These are phyloP conservation scores for Arion vulgaris DNA, from an alignment of 1,140 invertebrate species.

Conservation along the genomic window DNA sequence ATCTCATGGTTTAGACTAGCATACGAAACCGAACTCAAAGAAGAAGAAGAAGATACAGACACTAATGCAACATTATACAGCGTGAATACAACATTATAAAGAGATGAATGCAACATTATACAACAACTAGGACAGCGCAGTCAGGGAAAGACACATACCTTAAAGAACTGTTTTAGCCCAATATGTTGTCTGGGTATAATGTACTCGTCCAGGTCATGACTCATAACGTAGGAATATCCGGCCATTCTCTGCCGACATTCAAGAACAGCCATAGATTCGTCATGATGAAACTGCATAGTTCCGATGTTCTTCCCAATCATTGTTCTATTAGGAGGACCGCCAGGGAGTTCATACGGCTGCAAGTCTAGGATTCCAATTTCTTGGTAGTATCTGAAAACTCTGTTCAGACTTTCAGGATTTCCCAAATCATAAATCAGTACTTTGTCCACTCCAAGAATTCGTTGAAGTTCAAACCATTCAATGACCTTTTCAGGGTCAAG, in stretches of 20 bases:
- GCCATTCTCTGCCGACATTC: slow-evolving; percentile 42
- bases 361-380: slow-evolving; percentile 29
- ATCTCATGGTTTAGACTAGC: too few species aligned
- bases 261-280: slow-evolving; percentile 40
- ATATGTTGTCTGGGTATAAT: slow-evolving; percentile 35
- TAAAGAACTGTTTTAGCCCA: slow-evolving; percentile 36
- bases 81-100: too few species aligned
- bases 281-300: slow-evolving; percentile 36
- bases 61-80: too few species aligned
- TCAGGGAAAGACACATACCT: slow-evolving; percentile 26
- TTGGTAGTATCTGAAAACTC: slow-evolving; percentile 37
- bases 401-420: slow-evolving; percentile 17
- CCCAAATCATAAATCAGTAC: slow-evolving; percentile 32
- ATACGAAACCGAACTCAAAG: too few species aligned
- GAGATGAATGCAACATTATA: too few species aligned
- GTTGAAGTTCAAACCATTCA: slow-evolving; percentile 45
- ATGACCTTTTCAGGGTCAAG: slow-evolving; percentile 40
- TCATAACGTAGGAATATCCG: slow-evolving; percentile 42
- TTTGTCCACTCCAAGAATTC: slow-evolving; percentile 41
- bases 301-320: slow-evolving; percentile 13
- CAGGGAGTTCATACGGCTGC: slow-evolving; percentile 37
- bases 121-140: neutral
- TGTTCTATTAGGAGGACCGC: slow-evolving; percentile 21
- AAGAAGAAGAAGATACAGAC: too few species aligned
- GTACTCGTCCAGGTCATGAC: slow-evolving; percentile 43